phyloP scores from a whole-genome alignment of 2,888 invertebrate species.

The Andrena marginata region DNA sequence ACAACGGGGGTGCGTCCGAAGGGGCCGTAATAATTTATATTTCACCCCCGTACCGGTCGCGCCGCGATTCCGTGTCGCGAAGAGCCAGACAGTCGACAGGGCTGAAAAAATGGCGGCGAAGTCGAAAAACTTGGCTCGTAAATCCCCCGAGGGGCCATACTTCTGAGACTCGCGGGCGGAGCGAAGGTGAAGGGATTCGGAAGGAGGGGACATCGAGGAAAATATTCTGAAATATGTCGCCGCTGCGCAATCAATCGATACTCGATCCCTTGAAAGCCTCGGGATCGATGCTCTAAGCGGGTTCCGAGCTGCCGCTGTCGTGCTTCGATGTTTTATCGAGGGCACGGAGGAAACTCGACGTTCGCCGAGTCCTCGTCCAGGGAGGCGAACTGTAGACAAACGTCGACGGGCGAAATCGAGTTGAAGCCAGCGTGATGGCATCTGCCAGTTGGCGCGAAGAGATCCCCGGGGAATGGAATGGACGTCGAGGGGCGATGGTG shows the following conservation, averaged over 20 bases:
- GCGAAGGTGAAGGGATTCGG: neutral
- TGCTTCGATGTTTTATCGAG: neutral
- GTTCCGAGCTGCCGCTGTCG: too few species aligned
- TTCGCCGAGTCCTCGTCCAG: too few species aligned
- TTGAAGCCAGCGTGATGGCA: neutral
- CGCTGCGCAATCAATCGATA: neutral
- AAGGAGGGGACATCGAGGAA: neutral
- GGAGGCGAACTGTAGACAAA: conserved; percentile 3
- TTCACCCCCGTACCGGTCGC: neutral
- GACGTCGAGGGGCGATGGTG: neutral
- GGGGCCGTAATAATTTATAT: conserved; percentile 41
- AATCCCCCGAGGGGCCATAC: neutral
- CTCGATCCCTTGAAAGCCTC: neutral
- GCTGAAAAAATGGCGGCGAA: neutral
- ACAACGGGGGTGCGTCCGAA: conserved; percentile 33
- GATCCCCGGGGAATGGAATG: conserved; percentile 14
- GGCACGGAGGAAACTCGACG: neutral
- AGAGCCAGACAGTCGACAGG: neutral
- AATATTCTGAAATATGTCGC: neutral
- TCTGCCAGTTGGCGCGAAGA: conserved; percentile 4
- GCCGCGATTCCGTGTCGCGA: neutral
- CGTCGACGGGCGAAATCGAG: conserved; percentile 26
- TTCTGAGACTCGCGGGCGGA: neutral
- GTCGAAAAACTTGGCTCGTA: conserved; percentile 24
- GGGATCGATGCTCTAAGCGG: too few species aligned